Base-by-base conservation (phyloP, 2,797 vertebrate species). In the Malurus leucopterus region DNA sequence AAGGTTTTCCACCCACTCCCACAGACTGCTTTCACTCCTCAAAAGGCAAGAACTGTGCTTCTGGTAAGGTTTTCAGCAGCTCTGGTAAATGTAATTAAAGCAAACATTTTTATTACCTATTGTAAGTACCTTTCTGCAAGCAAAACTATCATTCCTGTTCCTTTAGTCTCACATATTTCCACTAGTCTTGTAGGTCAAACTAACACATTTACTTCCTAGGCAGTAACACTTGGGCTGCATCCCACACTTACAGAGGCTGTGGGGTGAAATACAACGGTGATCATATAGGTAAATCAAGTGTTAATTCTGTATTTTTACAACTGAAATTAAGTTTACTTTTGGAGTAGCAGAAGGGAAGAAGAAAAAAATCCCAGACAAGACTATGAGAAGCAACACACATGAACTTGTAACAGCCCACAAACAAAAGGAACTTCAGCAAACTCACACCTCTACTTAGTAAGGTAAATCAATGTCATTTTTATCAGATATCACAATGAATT, bases 211-310 rank as follows among this genome's bases (percentile, higher is more conserved):
- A 22, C 34, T 58, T 23, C 32, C 53, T 7, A 3, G 5, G 19
- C 32, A 27, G 26, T 3, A 38, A 3, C 11, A 3, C 5, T 19
- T 13, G 3, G 26, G 41, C 41, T 83, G 44, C 13, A 18, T 6
- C 29, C 50, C 43, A 27, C 4, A 0, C 11, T 14, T 18, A 46
- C 13, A 7, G n/a, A 65, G n/a, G 29, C 32, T 50, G 15, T 23
- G 4, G 18, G 17, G 14, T 4, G 7, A 82, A 69, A 72, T 1
- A 20, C 5, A n/a, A 11, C 3, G n/a, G n/a, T n/a, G n/a, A 22
- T 6, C 14, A 30, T 11, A 24, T 0, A 72, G 34, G 44, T 13
- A 65, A 57, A 72, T 0, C 3, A 1, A 30, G 6, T 8, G 30
- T 38, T 44, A 38, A 21, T 57, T 55, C 36, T 57, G 22, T 19